Conservation (phyloP, 2,113 vertebrate species). For the Panthera uncia region DNA sequence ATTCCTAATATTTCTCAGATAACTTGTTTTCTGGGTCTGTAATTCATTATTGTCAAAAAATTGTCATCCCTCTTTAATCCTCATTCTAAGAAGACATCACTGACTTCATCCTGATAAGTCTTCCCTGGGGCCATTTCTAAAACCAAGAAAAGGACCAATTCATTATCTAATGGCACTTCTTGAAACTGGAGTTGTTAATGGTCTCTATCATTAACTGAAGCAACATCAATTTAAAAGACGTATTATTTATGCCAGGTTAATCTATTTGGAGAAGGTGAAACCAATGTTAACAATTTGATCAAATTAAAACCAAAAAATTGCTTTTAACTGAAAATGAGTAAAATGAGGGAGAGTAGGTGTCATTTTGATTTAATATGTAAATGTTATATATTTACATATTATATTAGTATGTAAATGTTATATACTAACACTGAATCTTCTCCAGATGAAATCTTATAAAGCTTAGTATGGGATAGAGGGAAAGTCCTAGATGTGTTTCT, state of each 20-base stretch:
- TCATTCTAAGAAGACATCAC: neutral
- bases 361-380: neutral
- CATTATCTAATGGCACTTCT: constrained; percentile 59
- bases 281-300: constrained; percentile 45
- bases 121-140: constrained; percentile 8
- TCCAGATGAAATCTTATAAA: neutral
- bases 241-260: constrained; percentile 50
- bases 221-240: constrained; percentile 55
- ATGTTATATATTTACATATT: neutral
- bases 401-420: neutral
- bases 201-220: constrained; percentile 50
- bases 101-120: neutral
- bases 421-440: constrained; percentile 17
- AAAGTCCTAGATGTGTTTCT: neutral
- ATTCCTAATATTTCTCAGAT: neutral
- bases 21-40: neutral
- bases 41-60: neutral
- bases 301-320: constrained; percentile 41
- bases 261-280: constrained; percentile 54
- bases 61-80: neutral
- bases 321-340: constrained; percentile 47
- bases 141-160: neutral
- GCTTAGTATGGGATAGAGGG: neutral
- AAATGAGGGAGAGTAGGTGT: neutral
- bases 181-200: constrained; percentile 26